Evolutionary conservation across 1,140 invertebrate species (phyloP), one percentile per base, ranked within the genome.

Genomic region (Drosophila rufa): DNA sequence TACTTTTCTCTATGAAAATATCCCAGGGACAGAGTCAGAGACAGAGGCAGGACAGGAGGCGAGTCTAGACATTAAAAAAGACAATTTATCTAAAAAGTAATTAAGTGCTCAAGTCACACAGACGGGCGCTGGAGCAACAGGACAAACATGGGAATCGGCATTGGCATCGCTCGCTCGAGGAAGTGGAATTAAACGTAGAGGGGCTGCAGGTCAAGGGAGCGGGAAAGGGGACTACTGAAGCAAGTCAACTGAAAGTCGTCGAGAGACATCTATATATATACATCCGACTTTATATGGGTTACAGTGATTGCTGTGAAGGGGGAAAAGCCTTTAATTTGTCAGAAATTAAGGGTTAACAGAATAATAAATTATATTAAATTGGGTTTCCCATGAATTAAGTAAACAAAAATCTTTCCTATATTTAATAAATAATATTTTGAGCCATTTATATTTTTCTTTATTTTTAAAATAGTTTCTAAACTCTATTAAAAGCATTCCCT

Each of bases 31-130:
- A 15, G 33, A 9, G 33, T 12, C 25, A 38, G 33, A n/a, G 51
- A 55, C 25, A 14, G 15, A 25, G 14, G 15, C 14, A 38, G 53
- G 40, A 70, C 46, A 45, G 61, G 42, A 42, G 53, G 57, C 61
- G 66, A 79, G 85, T 90, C 85, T 85, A 90, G 85, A 90, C 85
- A 89, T 89, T 90, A 90, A 85, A 90, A 90, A 90, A 79, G 86
- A 90, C 85, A 90, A 90, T 90, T 90, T 90, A 90, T 90, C 85
- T 90, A 85, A 81, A 90, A 90, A 90, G 85, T 90, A 90, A 90
- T 90, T 90, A 90, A 90, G 85, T 82, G 85, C 85, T 90, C 81
- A 85, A 85, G 79, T 80, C 71, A 53, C 70, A 78, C 61, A 82
- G 62, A 69, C 65, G 53, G 38, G 42, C 19, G 33, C 30, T 59